These are phyloP conservation scores for Nettapus auritus DNA, from an alignment of 2,113 vertebrate species.

Conservation along the genomic window DNA sequence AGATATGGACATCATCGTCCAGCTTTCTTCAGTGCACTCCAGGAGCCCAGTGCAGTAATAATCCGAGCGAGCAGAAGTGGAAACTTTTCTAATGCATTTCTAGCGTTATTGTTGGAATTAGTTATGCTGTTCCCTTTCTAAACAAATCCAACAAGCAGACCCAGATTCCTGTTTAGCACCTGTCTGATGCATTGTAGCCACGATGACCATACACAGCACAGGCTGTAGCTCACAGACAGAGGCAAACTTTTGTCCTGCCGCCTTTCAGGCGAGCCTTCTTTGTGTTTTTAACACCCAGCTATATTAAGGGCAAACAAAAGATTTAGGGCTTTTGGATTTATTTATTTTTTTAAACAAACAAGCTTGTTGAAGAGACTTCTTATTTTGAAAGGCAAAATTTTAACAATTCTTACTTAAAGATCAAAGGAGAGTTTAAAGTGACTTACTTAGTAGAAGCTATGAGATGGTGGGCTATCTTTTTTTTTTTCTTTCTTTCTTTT, in stretches of 20 bases:
- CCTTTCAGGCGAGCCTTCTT: conserved; percentile 26
- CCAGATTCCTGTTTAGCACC: conserved; percentile 30
- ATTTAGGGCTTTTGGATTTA: not conserved
- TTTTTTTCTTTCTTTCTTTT: not conserved
- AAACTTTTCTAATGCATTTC: not conserved
- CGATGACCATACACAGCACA: not conserved
- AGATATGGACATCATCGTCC: fast-evolving
- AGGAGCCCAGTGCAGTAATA: not conserved
- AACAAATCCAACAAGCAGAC: not conserved
- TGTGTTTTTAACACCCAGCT: conserved; percentile 21
- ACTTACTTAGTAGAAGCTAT: not conserved
- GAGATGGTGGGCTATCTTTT: not conserved
- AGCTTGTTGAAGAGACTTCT: not conserved
- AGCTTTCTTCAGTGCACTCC: not conserved
- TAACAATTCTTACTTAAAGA: not conserved
- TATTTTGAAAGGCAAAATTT: not conserved
- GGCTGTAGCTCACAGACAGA: not conserved
- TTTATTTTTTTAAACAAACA: conserved; percentile 2
- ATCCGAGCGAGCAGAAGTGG: not conserved
- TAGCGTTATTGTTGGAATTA: not conserved
- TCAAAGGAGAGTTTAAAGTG: not conserved
- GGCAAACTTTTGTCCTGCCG: not conserved
- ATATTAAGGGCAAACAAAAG: not conserved
- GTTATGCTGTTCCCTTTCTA: conserved; percentile 9
- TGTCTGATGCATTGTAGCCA: conserved; percentile 18